phyloP scores from a whole-genome alignment of 2,797 vertebrate species.

The Platalea minor region DNA sequence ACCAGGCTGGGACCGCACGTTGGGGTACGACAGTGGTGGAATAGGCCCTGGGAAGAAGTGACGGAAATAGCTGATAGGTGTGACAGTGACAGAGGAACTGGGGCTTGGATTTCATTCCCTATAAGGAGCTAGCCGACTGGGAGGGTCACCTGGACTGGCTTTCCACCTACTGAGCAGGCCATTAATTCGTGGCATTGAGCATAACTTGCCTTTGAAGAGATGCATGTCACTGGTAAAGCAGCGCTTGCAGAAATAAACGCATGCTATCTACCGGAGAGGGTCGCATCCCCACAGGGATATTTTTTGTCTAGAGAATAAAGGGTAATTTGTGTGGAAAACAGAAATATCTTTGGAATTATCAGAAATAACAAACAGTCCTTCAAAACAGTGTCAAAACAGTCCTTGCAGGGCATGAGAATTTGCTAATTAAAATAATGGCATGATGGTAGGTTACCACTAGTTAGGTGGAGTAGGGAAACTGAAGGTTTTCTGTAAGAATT shows the following conservation, averaged over 20 bases:
- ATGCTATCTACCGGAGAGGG: neutral
- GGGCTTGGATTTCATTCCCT: neutral
- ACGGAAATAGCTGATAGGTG: rapidly evolving
- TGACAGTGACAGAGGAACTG: rapidly evolving
- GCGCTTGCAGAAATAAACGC: neutral
- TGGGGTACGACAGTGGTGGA: rapidly evolving
- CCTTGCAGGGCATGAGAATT: neutral
- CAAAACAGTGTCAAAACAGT: neutral
- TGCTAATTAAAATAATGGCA: neutral
- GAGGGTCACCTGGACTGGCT: neutral
- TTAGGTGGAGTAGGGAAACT: neutral
- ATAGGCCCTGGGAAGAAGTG: neutral
- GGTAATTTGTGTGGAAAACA: neutral
- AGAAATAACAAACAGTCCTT: neutral
- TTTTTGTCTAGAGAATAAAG: neutral
- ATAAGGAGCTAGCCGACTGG: rapidly evolving
- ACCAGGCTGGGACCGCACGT: rapidly evolving
- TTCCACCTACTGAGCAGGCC: neutral
- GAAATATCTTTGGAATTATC: neutral
- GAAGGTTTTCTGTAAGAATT: neutral
- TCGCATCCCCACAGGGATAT: neutral
- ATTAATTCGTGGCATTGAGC: neutral
- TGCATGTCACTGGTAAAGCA: neutral
- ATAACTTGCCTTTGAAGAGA: neutral
- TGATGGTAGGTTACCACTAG: neutral